Evolutionary conservation across 64 coral and sea anemone species (phyloP).

Genomic region (Stichodactyla helianthus): DNA sequence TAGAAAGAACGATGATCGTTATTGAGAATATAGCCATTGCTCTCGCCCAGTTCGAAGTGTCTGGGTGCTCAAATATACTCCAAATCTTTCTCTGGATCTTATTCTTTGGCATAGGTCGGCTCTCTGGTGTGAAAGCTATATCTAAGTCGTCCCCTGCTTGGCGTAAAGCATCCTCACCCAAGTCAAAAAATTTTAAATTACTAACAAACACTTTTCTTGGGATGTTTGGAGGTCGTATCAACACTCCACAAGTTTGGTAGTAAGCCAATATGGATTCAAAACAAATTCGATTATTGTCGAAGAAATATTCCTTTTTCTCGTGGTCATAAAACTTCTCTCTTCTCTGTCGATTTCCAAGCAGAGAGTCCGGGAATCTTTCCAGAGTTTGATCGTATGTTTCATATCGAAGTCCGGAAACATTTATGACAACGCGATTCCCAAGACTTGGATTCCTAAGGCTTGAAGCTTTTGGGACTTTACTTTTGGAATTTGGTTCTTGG

Average conservation of each 20-base stretch:
- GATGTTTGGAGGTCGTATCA: slow-evolving; percentile 76
- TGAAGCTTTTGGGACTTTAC: background rate
- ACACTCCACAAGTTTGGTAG: slow-evolving; percentile 91
- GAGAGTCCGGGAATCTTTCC: slow-evolving; percentile 73
- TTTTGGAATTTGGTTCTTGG: background rate
- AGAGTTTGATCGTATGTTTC: slow-evolving; percentile 88
- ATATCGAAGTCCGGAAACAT: slow-evolving; percentile 84
- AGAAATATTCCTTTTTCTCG: slow-evolving; percentile 79
- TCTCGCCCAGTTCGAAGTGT: slow-evolving; percentile 73
- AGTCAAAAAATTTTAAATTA: slow-evolving; percentile 91
- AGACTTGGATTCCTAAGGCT: slow-evolving; percentile 14
- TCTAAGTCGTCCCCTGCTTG: slow-evolving; percentile 76
- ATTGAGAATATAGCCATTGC: slow-evolving; percentile 85
- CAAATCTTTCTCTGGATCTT: slow-evolving; percentile 73
- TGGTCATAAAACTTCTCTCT: slow-evolving; percentile 80
- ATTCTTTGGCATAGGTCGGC: slow-evolving; percentile 66
- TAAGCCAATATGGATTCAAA: slow-evolving; percentile 96
- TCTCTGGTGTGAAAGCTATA: slow-evolving; percentile 17
- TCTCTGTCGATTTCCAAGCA: slow-evolving; percentile 67
- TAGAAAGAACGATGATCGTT: slow-evolving; percentile 76
- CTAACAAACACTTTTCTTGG: slow-evolving; percentile 91
- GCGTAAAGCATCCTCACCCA: slow-evolving; percentile 71
- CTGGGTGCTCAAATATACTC: slow-evolving; percentile 88
- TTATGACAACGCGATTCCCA: slow-evolving; percentile 73
- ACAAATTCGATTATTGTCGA: slow-evolving; percentile 90